Evolutionary conservation across 1,140 invertebrate genomes (phyloP).

Genomic region (Anagrus nilaparvatae): DNA sequence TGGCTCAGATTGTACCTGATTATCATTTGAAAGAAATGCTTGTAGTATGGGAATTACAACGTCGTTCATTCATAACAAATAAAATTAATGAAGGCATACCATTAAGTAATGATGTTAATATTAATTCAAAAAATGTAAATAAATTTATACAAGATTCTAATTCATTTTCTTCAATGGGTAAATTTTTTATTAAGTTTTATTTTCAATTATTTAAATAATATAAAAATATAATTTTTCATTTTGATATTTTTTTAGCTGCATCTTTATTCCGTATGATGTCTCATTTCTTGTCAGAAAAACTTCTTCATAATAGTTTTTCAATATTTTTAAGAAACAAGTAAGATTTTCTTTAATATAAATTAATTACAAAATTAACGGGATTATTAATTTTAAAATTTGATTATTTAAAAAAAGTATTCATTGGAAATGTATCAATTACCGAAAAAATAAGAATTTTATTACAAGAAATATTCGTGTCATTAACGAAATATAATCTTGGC

Average conservation of each 20-base stretch:
- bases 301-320: constrained; percentile 38
- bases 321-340: constrained; percentile 41
- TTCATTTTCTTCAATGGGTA: constrained; percentile 5
- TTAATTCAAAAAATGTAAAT: constrained; percentile 16
- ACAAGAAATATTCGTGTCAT: too few relatives aligned
- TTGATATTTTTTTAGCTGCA: constrained; percentile 41
- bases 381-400: not conserved
- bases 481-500: too few relatives aligned
- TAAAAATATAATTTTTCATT: too few relatives aligned
- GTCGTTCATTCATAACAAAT: constrained; percentile 37
- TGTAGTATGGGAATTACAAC: constrained; percentile 19
- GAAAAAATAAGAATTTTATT: too few relatives aligned
- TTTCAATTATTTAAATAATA: too few relatives aligned
- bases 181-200: too few relatives aligned
- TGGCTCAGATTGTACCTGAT: constrained; percentile 30
- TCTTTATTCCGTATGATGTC: constrained; percentile 45
- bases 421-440: too few relatives aligned
- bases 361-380: not conserved
- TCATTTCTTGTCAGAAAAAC: constrained; percentile 38
- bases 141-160: too few relatives aligned
- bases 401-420: not conserved
- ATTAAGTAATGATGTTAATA: constrained; percentile 12
- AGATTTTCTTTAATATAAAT: constrained; percentile 12
- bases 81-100: constrained; percentile 12
- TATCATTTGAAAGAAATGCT: constrained; percentile 29